phyloP scores from a whole-genome alignment of 2,888 invertebrate genomes.

The Buathra laborator region DNA sequence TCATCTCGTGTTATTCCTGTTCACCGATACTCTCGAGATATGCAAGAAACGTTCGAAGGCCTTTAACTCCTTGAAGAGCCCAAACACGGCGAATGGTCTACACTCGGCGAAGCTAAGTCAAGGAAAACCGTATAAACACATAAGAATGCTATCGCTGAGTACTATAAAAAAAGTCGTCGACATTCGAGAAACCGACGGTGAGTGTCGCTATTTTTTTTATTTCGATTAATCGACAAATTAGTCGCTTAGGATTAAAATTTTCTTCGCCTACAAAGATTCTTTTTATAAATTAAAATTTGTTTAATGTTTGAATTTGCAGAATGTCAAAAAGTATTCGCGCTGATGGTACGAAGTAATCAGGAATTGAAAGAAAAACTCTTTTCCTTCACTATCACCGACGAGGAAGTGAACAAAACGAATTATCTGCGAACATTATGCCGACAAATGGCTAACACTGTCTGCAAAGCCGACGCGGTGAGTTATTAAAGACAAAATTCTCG shows the following conservation, averaged over 20 bases:
- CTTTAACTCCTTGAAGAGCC: constrained; percentile 90
- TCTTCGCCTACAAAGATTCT: too few species aligned
- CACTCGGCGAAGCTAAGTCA: constrained; percentile 87
- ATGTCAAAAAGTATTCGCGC: constrained; percentile 95
- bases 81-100: constrained; percentile 88
- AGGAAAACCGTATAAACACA: constrained; percentile 95
- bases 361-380: constrained; percentile 95
- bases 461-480: constrained; percentile 96
- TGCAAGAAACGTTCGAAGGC: constrained; percentile 94
- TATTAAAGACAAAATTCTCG: not conserved
- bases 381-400: constrained; percentile 94
- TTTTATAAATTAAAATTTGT: constrained; percentile 25
- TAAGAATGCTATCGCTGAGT: constrained; percentile 95
- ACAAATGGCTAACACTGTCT: constrained; percentile 96
- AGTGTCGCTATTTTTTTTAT: constrained; percentile 62
- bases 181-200: constrained; percentile 94
- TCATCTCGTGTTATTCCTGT: constrained; percentile 95
- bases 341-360: constrained; percentile 94
- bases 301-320: constrained; percentile 86
- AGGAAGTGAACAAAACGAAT: constrained; percentile 92
- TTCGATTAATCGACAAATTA: constrained; percentile 3
- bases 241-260: not conserved
- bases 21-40: constrained; percentile 97
- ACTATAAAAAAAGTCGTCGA: constrained; percentile 96
- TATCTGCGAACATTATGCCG: constrained; percentile 94